Evolutionary conservation across 1,140 invertebrate genomes (phyloP), one percentile per base, ranked within the genome.

Genomic region (Euglossa dilemma): DNA sequence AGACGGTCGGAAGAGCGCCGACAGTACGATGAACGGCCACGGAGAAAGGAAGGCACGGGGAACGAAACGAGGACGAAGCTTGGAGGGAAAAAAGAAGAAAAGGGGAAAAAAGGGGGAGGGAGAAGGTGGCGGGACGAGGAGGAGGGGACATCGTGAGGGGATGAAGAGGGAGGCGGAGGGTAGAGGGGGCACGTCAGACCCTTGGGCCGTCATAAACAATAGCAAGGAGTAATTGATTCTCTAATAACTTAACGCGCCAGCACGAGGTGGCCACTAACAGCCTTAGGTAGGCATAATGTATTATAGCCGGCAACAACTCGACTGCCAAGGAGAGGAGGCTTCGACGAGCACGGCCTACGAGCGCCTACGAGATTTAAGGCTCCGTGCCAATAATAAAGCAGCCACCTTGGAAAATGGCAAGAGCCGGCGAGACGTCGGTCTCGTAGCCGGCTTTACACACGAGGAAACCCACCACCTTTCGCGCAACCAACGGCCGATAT

Each of bases 161-260:
- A 64, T 59, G 52, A 25, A 54, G 75, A 80, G 36, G 56, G 56
- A 66, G 72, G 23, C 59, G 71, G 47, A 56, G 80, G 57, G 78
- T 85, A 84, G 63, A 80, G 85, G 84, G 82, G 83, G 82, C 78
- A 87, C 86, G 87, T 79, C 87, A 80, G 88, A 85, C 89, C 92
- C 90, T 91, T 86, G 89, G 91, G 91, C 92, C 91, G 92, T 93
- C 93, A 93, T 94, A 94, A 94, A 94, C 93, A 94, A 94, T 94
- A 93, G 93, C 91, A 91, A 91, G 87, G 91, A 94, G 93, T 94
- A 94, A 94, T 94, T 93, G 93, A 94, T 94, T 94, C 93, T 93
- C 93, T 93, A 94, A 94, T 94, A 94, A 94, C 91, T 93, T 94
- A 93, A 94, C 93, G 92, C 92, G 93, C 90, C 90, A 89, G 90